Conservation (phyloP, 2,113 vertebrate genomes). For the Melanerpes aurifrons region DNA sequence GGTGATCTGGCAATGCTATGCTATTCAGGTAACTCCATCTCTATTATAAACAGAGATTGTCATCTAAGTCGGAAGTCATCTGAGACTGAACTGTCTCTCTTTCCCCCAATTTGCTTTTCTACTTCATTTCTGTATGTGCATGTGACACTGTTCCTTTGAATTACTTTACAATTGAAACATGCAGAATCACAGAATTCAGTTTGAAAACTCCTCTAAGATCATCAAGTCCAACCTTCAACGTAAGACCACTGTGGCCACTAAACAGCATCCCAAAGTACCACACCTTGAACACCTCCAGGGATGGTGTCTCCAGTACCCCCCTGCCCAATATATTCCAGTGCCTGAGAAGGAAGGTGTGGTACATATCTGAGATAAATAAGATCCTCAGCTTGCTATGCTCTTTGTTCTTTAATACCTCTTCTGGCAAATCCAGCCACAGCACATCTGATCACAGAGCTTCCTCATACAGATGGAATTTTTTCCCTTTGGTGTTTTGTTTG, state of each 20-base stretch:
- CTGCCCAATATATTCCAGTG: no score
- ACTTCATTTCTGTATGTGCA: neutral
- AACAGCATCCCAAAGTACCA: no score
- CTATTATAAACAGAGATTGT: neutral
- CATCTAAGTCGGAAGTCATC: no score
- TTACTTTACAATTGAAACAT: neutral
- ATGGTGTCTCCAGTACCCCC: no score
- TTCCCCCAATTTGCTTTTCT: neutral
- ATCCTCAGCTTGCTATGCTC: neutral
- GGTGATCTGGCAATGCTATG: neutral
- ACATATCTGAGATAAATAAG: neutral
- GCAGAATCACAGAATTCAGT: neutral
- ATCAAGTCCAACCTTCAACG: no score
- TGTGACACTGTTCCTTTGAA: neutral
- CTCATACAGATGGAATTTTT: neutral
- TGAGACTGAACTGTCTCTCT: neutral
- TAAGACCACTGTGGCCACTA: no score
- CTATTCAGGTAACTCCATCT: neutral
- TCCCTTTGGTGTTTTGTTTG: no score
- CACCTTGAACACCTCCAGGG: no score
- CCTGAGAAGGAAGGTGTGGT: neutral
- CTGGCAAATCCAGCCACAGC: neutral
- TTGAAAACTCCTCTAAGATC: no score
- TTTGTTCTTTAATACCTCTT: neutral
- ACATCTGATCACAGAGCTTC: neutral